These are phyloP conservation scores for Antheraea yamamai DNA, from an alignment of 2,888 invertebrate species.

Conservation along the genomic window DNA sequence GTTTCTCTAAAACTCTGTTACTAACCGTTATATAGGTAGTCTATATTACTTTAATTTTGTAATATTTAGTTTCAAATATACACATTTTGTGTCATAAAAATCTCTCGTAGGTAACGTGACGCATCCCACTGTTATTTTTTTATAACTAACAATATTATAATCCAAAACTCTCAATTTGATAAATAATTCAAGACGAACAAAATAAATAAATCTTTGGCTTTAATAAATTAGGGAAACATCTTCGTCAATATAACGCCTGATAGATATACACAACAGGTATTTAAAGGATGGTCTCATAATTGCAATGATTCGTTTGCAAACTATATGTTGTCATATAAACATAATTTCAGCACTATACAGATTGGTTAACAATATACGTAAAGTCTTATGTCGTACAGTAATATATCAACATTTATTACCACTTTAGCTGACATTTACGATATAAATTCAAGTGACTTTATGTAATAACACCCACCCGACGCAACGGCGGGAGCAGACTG, in stretches of 20 bases:
- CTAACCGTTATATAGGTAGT: background rate
- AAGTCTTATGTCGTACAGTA: background rate
- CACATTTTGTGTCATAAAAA: no score
- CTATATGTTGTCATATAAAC: background rate
- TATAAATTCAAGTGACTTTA: background rate
- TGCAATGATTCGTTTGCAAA: background rate
- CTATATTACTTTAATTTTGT: background rate
- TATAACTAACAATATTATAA: background rate
- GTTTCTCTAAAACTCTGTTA: no score
- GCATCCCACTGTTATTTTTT: background rate
- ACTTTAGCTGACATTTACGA: background rate
- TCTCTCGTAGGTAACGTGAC: no score
- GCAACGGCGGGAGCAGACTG: conserved; percentile 9
- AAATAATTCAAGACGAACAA: background rate
- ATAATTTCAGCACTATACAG: background rate
- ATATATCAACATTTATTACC: background rate
- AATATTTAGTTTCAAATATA: background rate
- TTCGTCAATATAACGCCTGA: background rate
- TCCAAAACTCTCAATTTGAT: background rate
- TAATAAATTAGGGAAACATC: background rate
- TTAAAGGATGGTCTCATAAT: background rate
- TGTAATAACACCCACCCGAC: background rate
- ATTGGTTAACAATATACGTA: background rate
- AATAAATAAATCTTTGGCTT: background rate
- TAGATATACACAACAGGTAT: background rate